phyloP scores from a whole-genome alignment of 2,113 vertebrate genomes.

The Strigops habroptila region DNA sequence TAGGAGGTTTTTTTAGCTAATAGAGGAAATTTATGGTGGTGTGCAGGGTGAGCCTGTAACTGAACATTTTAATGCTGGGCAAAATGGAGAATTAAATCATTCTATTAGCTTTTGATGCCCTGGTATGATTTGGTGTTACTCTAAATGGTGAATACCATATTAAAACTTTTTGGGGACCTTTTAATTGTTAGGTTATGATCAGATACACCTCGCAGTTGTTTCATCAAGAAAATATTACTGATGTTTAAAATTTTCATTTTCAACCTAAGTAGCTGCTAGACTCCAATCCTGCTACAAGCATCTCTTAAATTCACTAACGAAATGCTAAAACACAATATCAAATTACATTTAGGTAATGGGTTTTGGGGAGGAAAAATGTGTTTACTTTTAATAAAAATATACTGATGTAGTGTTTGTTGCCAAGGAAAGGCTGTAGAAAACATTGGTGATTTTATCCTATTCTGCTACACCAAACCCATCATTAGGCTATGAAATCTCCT shows the following conservation, averaged over 20 bases:
- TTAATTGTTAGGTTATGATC: constrained; percentile 40
- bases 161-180: constrained; percentile 2
- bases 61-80: constrained; percentile 9
- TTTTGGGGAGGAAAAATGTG: background rate
- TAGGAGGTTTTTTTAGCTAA: background rate
- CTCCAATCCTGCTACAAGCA: constrained; percentile 17
- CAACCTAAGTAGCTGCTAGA: constrained; percentile 17
- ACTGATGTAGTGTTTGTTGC: background rate
- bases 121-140: constrained; percentile 32
- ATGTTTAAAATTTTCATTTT: constrained; percentile 46
- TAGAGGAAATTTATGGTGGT: constrained; percentile 22
- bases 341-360: background rate
- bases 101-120: constrained; percentile 6
- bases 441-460: background rate
- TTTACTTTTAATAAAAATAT: background rate
- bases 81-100: constrained; percentile 50
- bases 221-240: constrained; percentile 42
- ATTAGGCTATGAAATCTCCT: background rate
- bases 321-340: constrained; percentile 4
- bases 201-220: constrained; percentile 32
- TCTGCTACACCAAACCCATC: background rate
- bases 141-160: constrained; percentile 12
- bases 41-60: background rate
- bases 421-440: background rate
- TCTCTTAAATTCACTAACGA: constrained; percentile 46